Base-by-base conservation (phyloP, 2,797 vertebrate genomes). In the Cichlasoma orientale region DNA sequence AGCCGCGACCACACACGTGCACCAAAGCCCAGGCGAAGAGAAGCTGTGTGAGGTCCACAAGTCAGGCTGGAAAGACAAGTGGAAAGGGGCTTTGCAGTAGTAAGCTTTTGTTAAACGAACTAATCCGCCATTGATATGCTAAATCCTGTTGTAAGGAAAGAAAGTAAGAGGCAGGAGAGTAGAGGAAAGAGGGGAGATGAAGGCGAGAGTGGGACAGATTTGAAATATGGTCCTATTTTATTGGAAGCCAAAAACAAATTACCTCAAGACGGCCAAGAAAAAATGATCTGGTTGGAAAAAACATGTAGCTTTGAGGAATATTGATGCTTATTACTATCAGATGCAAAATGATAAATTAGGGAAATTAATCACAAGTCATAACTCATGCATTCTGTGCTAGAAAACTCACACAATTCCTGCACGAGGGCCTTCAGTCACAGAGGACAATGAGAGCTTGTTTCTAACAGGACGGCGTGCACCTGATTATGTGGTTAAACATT, bases 51-150 rank as follows among this genome's bases (percentile, higher is more conserved):
- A 93, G 93, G 94, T 94, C 94, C 88, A 88, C 90, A 92, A 92
- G 90, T 94, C 89, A 93, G 90, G 74, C 90, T 92, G 91, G 88
- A 92, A 82, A 77, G 90, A 92, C 81, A 83, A 93, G 92, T 92
- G 92, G 88, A 95, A 93, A 91, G 85, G 84, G 79, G 92, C 93
- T 94, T 94, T 94, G 92, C 89, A 83, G 83, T 89, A 82, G 92
- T 92, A 92, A 93, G 92, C 93, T 92, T 92, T 93, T 93, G 92
- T 93, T 92, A 91, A 93, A 93, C 81, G 63, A 83, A 82, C 85
- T 94, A 94, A 95, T 94, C 94, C 85, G 75, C 90, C 86, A 94
- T 93, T 94, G 92, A 95, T 94, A 95, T 94, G 91, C 82, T 92
- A 94, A 95, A 95, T 93, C 90, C 89, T 91, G 92, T 92, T 92